Evolutionary conservation across 2,797 vertebrate genomes (phyloP).

Genomic region (Acridotheres tristis): DNA sequence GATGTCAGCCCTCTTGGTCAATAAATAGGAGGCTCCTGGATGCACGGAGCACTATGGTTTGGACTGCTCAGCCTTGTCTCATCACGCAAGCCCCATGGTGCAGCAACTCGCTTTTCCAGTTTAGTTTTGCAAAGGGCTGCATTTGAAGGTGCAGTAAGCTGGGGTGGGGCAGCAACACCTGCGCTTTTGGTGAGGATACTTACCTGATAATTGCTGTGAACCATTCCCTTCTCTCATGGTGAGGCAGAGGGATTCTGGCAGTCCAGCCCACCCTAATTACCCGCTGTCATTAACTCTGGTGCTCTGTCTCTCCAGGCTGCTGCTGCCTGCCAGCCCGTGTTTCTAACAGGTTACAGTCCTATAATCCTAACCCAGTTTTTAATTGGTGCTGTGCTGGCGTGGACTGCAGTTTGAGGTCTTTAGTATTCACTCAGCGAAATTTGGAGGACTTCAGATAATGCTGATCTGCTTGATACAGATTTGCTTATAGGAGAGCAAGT

Average conservation of each 20-base stretch:
- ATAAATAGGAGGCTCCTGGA: conserved; percentile 52
- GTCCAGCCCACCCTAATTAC: background rate
- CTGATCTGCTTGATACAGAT: background rate
- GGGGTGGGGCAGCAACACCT: conserved; percentile 62
- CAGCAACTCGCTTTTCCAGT: conserved; percentile 65
- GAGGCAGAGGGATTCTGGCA: background rate
- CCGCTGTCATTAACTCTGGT: accelerated
- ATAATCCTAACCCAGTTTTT: background rate
- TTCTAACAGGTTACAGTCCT: background rate
- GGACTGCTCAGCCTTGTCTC: conserved; percentile 38
- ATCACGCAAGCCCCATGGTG: conserved; percentile 37
- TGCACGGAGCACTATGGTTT: background rate
- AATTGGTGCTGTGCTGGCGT: accelerated
- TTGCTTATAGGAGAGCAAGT: background rate
- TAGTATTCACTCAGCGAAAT: background rate
- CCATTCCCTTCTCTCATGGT: background rate
- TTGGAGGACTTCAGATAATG: background rate
- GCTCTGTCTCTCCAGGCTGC: background rate
- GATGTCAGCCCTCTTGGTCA: conserved; percentile 60
- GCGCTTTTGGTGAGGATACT: conserved; percentile 7
- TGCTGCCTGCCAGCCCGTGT: background rate
- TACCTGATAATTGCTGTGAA: conserved; percentile 3
- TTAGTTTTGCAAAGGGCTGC: conserved; percentile 18
- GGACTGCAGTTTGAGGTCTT: background rate
- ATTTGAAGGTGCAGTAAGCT: conserved; percentile 20